Evolutionary conservation across 2,888 invertebrate species (phyloP).

Genomic region (Dasysyrphus albostriatus): DNA sequence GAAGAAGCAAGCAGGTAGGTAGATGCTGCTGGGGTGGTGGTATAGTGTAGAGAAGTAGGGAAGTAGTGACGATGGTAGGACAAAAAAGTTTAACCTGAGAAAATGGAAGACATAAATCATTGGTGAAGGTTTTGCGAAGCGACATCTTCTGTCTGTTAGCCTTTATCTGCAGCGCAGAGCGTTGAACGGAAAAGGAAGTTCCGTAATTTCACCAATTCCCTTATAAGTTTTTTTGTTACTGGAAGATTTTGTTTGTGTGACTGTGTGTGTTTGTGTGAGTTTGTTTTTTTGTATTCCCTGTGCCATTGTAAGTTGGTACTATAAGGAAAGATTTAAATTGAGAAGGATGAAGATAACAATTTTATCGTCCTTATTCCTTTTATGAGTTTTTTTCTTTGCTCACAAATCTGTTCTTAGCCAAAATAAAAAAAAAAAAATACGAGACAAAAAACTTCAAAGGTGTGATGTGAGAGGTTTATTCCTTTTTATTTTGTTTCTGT

Average conservation of each 20-base stretch:
- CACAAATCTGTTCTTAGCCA: constrained; percentile 43
- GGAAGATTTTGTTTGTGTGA: neutral
- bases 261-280: neutral
- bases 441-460: neutral
- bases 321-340: constrained; percentile 63
- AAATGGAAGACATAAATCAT: constrained; percentile 70
- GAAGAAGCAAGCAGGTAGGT: neutral
- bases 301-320: constrained; percentile 43
- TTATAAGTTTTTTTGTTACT: constrained; percentile 10
- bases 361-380: constrained; percentile 67
- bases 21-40: neutral
- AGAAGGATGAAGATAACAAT: constrained; percentile 71
- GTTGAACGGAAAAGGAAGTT: constrained; percentile 52
- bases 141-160: constrained; percentile 54
- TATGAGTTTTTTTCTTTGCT: constrained; percentile 31
- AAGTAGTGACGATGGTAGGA: constrained; percentile 6
- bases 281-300: neutral
- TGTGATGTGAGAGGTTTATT: constrained; percentile 17
- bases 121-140: constrained; percentile 64
- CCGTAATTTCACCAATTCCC: constrained; percentile 65
- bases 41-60: neutral
- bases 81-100: constrained; percentile 63
- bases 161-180: constrained; percentile 13
- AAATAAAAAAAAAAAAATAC: constrained; percentile 3
- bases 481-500: constrained; percentile 6